Base-by-base conservation (phyloP, 2,888 invertebrate genomes). In the Nycteola revayana region DNA sequence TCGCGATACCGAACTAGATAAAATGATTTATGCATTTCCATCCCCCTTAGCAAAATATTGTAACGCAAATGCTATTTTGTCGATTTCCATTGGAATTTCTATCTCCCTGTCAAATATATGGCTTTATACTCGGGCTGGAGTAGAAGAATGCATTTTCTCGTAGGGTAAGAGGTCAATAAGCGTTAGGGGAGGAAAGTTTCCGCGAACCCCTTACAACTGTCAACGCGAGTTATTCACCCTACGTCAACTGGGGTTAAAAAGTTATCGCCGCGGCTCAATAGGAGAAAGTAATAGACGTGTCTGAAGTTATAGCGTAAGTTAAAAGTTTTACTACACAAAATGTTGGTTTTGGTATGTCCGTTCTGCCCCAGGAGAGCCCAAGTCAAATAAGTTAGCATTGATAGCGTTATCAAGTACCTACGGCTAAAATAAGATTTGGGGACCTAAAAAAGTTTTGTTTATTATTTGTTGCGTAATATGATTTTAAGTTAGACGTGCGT, bases 201-300 rank as follows among this genome's bases (percentile, higher is more conserved):
- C 59, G 44, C 56, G 64, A 66, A 66, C 73, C 74, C 73, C 74
- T 79, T 68, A 69, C 64, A 75, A 79, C 74, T 82, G 83, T 83
- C 84, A 82, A 67, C 73, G 64, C 62, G 64, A 75, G 77, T 80
- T 80, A 77, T 80, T 79, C 80, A 77, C 79, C 79, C 79, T 64
- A 71, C 68, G 71, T 79, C 82, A 75, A 73, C 72, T 66, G 67
- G 79, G 80, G 82, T 81, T 80, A 75, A 80, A 73, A 79, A 78
- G 76, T 79, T 78, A 80, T 80, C 74, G 72, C 64, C 65, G 41
- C 47, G 60, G 55, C 66, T 75, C 71, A 69, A 73, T 71, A 64
- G 68, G 61, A 75, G 70, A 69, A 79, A 72, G 77, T 68, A 77
- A 82, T 78, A 82, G 75, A 74, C 60, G 66, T 66, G 64, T 60